Evolutionary conservation across 2,888 invertebrate species (phyloP), one percentile per base, ranked within the genome.

Genomic region (Cantharis rufa): DNA sequence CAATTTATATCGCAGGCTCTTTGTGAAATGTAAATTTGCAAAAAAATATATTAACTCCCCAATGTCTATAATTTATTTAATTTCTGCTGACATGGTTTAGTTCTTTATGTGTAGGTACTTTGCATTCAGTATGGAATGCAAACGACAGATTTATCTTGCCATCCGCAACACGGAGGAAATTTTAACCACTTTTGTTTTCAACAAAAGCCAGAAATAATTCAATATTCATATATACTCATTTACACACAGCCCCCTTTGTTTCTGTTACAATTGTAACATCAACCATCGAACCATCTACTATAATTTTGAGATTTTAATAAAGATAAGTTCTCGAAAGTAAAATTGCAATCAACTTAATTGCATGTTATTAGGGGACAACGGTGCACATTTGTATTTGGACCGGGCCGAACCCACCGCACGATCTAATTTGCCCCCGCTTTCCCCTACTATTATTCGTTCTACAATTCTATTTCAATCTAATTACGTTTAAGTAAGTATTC

Each of bases 21-120:
- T 66, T 66, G 13, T 66, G 64, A 66, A 66, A 15, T 66, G 18
- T 16, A 21, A 66, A 66, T 66, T 66, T 66, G 24, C n/a, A 24
- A 66, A 66, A 66, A 66, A 21, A 66, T 21, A 66, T 66, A 66
- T 66, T 66, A 66, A 66, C 64, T 66, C 64, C 64, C 64, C 21
- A 66, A 66, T 66, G 64, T 24, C 64, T 66, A 66, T 66, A 66
- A 66, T 66, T 66, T 66, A 66, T 66, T 21, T 66, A 66, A 66
- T 66, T 21, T 66, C 24, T 66, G 64, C 64, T 24, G 64, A 66
- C 64, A 66, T 66, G 64, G 64, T 66, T 66, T 21, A 24, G 64
- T 66, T 66, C 64, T 66, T 66, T 66, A 66, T 66, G 24, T 66
- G 64, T 48, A 48, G 48, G 48, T 66, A 66, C 64, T 66, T 66